phyloP scores from a whole-genome alignment of 1,140 invertebrate genomes.

The Pachypsylla venusta region DNA sequence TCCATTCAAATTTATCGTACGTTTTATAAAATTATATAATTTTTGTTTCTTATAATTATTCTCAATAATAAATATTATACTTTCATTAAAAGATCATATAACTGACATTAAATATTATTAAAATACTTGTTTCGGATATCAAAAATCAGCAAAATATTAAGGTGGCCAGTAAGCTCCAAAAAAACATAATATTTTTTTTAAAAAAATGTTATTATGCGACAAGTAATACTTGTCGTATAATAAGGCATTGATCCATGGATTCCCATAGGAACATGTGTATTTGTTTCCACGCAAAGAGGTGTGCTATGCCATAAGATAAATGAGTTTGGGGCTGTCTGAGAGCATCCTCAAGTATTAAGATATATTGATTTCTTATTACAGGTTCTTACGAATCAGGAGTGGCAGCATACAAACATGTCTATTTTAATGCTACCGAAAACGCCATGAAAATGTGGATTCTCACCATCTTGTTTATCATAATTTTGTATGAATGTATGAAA shows the following conservation, averaged over 20 bases:
- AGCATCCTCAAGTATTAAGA: no score
- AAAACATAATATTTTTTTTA: background rate
- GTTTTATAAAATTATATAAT: background rate
- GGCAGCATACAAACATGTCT: slow-evolving; percentile 63
- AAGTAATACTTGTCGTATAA: no score
- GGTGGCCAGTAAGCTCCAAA: background rate
- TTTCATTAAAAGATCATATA: background rate
- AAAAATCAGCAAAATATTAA: no score
- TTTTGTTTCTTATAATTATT: no score
- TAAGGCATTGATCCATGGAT: no score
- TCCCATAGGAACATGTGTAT: no score
- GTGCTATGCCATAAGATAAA: no score
- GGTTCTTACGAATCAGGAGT: slow-evolving; percentile 59
- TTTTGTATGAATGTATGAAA: slow-evolving; percentile 54
- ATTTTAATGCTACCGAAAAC: slow-evolving; percentile 63
- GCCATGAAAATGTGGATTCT: slow-evolving; percentile 61
- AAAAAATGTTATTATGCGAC: slow-evolving; percentile 13
- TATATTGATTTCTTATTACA: slow-evolving; percentile 29
- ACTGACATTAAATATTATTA: no score
- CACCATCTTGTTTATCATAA: slow-evolving; percentile 46
- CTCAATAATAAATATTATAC: background rate
- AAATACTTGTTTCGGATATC: no score
- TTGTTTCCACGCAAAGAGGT: no score
- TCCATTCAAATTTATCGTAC: background rate
- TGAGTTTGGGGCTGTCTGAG: no score